Percentiles rank a stretch among this genome's conserved stretches.
Evolutionary conservation across 2,113 vertebrate genomes (phyloP).

Genomic region (Petaurus breviceps): DNA sequence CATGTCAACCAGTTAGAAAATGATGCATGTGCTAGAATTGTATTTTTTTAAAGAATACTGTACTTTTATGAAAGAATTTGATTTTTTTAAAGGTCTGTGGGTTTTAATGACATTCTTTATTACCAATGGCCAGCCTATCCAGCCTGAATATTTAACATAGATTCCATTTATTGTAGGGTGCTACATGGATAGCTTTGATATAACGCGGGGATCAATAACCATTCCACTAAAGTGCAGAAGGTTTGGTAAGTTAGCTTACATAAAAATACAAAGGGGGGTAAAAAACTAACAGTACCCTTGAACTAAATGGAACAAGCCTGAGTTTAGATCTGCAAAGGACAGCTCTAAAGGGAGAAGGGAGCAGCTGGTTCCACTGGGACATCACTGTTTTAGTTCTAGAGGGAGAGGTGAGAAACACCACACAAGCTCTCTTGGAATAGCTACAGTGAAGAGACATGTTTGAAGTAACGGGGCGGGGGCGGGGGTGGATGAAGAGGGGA

Average conservation of each 20-base stretch:
- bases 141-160: slow-evolving; percentile 35
- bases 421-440: not conserved
- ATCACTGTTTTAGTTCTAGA: not conserved
- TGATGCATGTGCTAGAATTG: not conserved
- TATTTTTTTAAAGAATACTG: slow-evolving; percentile 11
- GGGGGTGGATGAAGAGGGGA: not conserved
- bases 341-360: not conserved
- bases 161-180: slow-evolving; percentile 51
- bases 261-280: slow-evolving; percentile 11
- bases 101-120: slow-evolving; percentile 4
- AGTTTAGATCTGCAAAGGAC: not conserved
- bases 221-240: slow-evolving; percentile 41
- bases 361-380: not conserved
- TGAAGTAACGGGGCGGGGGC: not conserved
- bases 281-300: slow-evolving; percentile 50
- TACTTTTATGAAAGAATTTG: slow-evolving; percentile 37
- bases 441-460: not conserved
- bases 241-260: slow-evolving; percentile 44
- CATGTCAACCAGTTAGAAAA: not conserved
- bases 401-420: not conserved
- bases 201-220: not conserved
- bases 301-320: slow-evolving; percentile 29
- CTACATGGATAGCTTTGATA: slow-evolving; percentile 5
- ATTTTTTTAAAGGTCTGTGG: not conserved
- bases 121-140: not conserved